Evolutionary conservation across 53 echinoderm and acorn worm genomes (phyloP), one percentile per base, ranked within the genome.

Genomic region (Holothuria leucospilota): DNA sequence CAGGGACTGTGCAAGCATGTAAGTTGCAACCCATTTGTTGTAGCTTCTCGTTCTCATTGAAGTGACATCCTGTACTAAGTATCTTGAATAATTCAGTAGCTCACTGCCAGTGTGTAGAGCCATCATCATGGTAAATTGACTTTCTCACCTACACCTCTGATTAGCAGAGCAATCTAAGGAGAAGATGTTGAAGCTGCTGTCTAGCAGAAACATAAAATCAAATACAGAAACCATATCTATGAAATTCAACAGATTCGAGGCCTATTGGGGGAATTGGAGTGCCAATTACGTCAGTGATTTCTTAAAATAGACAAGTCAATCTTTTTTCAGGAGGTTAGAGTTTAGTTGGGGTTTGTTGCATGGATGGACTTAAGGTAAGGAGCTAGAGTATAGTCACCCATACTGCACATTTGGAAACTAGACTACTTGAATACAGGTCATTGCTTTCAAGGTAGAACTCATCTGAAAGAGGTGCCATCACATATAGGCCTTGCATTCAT

Each of bases 231-330:
- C 75, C 21, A 49, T 75, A 49, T 52, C 51, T 75, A 75, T 75
- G 53, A 75, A 75, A 75, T 75, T 75, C 75, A 75, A 75, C 75
- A 75, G 75, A 51, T 75, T 8, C 52, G 75, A 51, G 75, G 75
- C 75, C 75, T 49, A n/a, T 51, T 75, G 75, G 75, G 75, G 51
- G 56, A 56, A 49, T 20, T 49, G 51, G 52, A 75, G 75, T 75
- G 75, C 11, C 75, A 75, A 75, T 75, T 75, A 75, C 75, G 75
- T 75, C 75, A 75, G 49, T 26, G 75, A 42, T 51, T 27, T 75
- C 75, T 51, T 49, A 75, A 75, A 75, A 75, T 75, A 75, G 75
- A 75, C 75, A 49, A 75, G 75, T 75, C 51, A 75, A 75, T 75
- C n/a, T 52, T 75, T 75, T 46, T 42, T 40, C 41, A 8, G 8